A percentile compares a stretch with the other conserved stretches of the same genome.
Evolutionary conservation across 2,113 vertebrate genomes (phyloP).

Genomic region (Phrynosoma blainvillii): DNA sequence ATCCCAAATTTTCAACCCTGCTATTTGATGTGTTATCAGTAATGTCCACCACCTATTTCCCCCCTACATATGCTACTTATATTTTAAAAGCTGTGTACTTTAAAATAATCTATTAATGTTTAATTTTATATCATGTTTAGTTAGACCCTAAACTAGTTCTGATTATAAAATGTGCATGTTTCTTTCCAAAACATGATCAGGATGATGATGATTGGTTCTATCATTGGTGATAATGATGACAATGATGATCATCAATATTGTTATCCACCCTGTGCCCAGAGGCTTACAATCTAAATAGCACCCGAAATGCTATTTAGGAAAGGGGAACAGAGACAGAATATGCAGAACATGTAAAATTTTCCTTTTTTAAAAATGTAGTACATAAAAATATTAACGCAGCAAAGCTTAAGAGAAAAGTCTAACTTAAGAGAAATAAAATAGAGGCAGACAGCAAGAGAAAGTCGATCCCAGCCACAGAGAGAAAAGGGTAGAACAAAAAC

Average conservation of each 20-base stretch:
- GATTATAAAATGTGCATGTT: not conserved
- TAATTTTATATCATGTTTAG: not conserved
- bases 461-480: not conserved
- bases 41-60: not conserved
- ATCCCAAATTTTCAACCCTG: too few species aligned
- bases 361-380: not conserved
- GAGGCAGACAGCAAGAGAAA: not conserved
- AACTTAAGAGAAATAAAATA: conserved; percentile 27
- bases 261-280: too few species aligned
- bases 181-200: too few species aligned
- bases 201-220: too few species aligned
- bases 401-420: conserved; percentile 7
- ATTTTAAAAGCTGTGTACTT: not conserved
- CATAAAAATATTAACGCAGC: not conserved
- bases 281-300: not conserved
- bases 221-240: too few species aligned
- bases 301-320: not conserved
- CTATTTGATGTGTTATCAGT: not conserved
- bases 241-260: too few species aligned
- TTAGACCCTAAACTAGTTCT: not conserved
- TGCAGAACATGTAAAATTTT: not conserved
- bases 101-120: not conserved
- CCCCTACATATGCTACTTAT: not conserved
- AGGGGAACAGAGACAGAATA: not conserved
- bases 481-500: not conserved